A percentile compares a stretch with the other conserved stretches of the same genome.
phyloP scores from a whole-genome alignment of 2,113 vertebrate genomes.

The Emberiza fucata region DNA sequence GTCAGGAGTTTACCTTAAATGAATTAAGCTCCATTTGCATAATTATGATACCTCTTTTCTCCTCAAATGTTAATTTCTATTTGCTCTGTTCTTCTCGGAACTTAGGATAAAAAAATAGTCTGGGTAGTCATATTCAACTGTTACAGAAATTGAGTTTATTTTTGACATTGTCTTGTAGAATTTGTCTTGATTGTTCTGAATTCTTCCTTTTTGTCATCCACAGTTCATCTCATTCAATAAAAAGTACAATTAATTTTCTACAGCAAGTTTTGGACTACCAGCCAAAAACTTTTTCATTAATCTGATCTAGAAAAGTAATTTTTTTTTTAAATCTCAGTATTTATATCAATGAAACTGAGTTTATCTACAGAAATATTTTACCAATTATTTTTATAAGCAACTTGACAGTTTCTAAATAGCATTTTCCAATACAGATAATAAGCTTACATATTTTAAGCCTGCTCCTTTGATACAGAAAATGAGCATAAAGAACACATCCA shows the following conservation, averaged over 20 bases:
- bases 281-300: not conserved
- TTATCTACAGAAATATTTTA: not conserved
- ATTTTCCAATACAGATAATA: not conserved
- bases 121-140: not conserved
- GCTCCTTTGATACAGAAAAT: not conserved
- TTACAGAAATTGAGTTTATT: not conserved
- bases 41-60: not conserved
- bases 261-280: not conserved
- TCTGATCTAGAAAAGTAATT: not conserved
- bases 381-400: not conserved
- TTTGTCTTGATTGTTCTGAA: not conserved
- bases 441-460: not conserved
- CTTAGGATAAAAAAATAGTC: not conserved
- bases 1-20: not conserved
- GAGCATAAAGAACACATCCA: fast-evolving
- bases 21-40: not conserved
- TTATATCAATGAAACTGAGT: not conserved
- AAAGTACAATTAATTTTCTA: not conserved
- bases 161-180: not conserved
- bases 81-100: not conserved
- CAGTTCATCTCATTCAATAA: not conserved
- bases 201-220: not conserved
- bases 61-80: not conserved
- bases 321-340: fast-evolving
- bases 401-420: not conserved